Conservation (phyloP, 92 coral and sea anemone species). For the Diadumene lineata region DNA sequence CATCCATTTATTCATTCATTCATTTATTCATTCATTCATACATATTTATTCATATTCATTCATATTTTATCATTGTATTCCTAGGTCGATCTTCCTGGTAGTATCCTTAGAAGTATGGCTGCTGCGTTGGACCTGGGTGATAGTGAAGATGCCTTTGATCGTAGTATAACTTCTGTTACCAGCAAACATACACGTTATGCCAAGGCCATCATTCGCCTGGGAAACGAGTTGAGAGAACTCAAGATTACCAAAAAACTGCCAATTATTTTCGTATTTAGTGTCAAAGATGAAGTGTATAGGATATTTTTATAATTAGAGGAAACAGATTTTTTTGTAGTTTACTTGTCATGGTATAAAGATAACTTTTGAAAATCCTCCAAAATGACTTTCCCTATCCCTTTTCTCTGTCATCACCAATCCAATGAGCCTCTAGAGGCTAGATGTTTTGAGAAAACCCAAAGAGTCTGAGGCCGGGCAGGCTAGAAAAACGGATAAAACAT, state of each 20-base stretch:
- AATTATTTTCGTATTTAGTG: conserved; percentile 78
- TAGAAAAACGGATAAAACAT: too few species aligned
- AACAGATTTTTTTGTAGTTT: too few species aligned
- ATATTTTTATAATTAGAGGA: conserved; percentile 58
- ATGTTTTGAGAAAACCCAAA: too few species aligned
- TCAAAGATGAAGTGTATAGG: conserved; percentile 77
- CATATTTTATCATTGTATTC: neutral
- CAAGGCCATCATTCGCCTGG: conserved; percentile 69
- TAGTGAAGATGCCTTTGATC: conserved; percentile 55
- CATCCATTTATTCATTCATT: too few species aligned
- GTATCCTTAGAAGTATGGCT: conserved; percentile 69
- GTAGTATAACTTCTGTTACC: conserved; percentile 67
- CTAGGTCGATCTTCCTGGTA: conserved; percentile 91
- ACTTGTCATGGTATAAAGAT: too few species aligned
- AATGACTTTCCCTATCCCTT: too few species aligned
- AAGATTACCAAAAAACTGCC: conserved; percentile 74
- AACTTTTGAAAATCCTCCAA: too few species aligned
- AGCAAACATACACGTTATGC: conserved; percentile 72
- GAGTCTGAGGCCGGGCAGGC: too few species aligned
- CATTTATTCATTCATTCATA: too few species aligned
- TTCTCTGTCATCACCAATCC: too few species aligned
- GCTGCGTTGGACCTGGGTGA: conserved; percentile 77
- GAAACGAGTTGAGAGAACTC: conserved; percentile 76
- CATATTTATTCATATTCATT: neutral
- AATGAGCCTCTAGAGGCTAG: too few species aligned